Percentiles rank a stretch among this genome's conserved stretches.
phyloP scores from a whole-genome alignment of 2,888 invertebrate species.

The Eupeodes latifasciatus region DNA sequence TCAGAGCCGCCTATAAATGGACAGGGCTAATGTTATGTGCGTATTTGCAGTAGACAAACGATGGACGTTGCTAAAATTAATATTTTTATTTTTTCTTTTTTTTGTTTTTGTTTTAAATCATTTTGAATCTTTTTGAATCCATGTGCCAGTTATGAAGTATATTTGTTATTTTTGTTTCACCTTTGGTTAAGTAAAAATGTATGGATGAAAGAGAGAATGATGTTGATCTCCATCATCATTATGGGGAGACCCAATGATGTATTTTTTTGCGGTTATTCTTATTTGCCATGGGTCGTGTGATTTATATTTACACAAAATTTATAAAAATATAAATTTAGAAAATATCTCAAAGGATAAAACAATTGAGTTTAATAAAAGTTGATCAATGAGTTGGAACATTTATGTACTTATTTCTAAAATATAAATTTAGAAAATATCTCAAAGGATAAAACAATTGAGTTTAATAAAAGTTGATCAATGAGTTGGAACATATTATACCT shows the following conservation, averaged over 20 bases:
- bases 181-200: not conserved
- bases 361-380: not conserved
- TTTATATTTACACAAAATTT: not conserved
- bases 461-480: not conserved
- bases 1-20: conserved; percentile 37
- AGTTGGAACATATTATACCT: too few relatives aligned
- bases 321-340: conserved; percentile 14
- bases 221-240: conserved; percentile 9
- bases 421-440: conserved; percentile 4
- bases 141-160: not conserved
- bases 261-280: not conserved
- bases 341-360: not conserved
- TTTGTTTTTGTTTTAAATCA: not conserved
- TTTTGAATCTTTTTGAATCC: not conserved
- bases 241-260: conserved; percentile 67
- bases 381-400: too few relatives aligned
- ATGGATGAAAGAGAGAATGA: not conserved
- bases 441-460: not conserved
- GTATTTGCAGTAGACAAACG: not conserved
- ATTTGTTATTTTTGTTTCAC: not conserved
- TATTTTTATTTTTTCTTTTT: not conserved
- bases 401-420: too few relatives aligned
- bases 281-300: conserved; percentile 31
- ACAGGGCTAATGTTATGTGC: not conserved
- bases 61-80: not conserved